A percentile compares a stretch with the other conserved stretches of the same genome.
These are phyloP conservation scores for Chelmon rostratus DNA, from an alignment of 2,797 vertebrate genomes.

Conservation along the genomic window DNA sequence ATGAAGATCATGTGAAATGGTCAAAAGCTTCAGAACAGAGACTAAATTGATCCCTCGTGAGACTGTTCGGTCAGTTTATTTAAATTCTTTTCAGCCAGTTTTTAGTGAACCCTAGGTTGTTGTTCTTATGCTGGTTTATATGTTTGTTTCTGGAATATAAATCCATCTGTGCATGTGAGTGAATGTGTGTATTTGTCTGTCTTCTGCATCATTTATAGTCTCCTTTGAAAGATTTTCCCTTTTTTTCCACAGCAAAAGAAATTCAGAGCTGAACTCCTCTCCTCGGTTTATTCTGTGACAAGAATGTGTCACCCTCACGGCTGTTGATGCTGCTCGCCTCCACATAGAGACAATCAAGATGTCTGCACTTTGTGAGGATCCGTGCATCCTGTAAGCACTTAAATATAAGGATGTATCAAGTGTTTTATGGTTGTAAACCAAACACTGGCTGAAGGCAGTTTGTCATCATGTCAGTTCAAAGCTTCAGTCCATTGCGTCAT, in stretches of 20 bases:
- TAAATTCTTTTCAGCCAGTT: background rate
- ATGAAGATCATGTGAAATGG: background rate
- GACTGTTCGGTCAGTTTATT: background rate
- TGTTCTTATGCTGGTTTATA: background rate
- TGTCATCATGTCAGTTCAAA: constrained; percentile 67
- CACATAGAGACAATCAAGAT: constrained; percentile 11
- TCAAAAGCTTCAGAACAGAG: background rate
- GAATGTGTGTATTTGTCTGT: background rate
- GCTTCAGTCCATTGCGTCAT: constrained; percentile 46
- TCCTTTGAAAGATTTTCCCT: background rate
- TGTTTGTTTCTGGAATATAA: background rate
- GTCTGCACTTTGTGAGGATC: constrained; percentile 37
- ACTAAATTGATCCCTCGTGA: background rate
- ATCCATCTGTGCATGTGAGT: background rate
- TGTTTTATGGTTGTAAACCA: constrained; percentile 59
- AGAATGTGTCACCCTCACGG: background rate
- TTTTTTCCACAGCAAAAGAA: background rate
- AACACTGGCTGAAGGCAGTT: constrained; percentile 56
- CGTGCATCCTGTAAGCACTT: constrained; percentile 38
- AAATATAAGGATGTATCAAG: constrained; percentile 51
- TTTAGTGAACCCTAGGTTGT: background rate
- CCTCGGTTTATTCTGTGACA: constrained; percentile 1
- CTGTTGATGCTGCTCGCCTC: background rate
- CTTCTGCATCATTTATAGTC: background rate
- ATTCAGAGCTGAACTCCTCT: background rate